These are phyloP conservation scores for Brachionus rotundiformis DNA, from an alignment of 1,140 invertebrate genomes.

Conservation along the genomic window DNA sequence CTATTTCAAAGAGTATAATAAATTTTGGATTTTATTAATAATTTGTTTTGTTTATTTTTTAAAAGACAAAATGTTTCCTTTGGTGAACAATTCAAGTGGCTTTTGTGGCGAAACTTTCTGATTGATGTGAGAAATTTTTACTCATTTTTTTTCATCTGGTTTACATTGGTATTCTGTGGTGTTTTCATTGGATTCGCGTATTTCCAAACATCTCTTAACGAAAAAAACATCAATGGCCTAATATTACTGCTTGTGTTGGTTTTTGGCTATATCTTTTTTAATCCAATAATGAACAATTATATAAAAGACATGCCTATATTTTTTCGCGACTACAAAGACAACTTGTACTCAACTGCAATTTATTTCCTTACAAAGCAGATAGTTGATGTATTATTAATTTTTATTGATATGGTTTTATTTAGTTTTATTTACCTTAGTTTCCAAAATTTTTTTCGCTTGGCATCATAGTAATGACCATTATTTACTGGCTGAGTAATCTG, in stretches of 20 bases:
- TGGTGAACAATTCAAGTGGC: slow-evolving; percentile 39
- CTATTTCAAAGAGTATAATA: too few species aligned
- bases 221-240: background rate
- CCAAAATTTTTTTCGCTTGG: slow-evolving; percentile 56
- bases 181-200: slow-evolving; percentile 6
- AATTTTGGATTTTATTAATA: background rate
- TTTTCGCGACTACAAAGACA: slow-evolving; percentile 74
- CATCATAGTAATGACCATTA: slow-evolving; percentile 66
- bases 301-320: slow-evolving; percentile 71
- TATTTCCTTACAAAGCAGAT: slow-evolving; percentile 70
- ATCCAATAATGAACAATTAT: background rate
- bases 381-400: background rate
- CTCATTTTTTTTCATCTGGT: background rate
- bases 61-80: background rate
- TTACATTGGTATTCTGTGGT: background rate
- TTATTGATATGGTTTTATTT: background rate
- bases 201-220: background rate
- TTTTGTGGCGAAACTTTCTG: slow-evolving; percentile 29
- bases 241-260: background rate
- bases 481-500: slow-evolving; percentile 80
- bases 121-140: background rate
- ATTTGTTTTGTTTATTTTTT: background rate
- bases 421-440: slow-evolving; percentile 67
- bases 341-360: slow-evolving; percentile 72
- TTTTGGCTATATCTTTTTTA: background rate